Evolutionary conservation across 2,888 invertebrate genomes (phyloP), one percentile per base, ranked within the genome.

Genomic region (Chloromyia formosa): DNA sequence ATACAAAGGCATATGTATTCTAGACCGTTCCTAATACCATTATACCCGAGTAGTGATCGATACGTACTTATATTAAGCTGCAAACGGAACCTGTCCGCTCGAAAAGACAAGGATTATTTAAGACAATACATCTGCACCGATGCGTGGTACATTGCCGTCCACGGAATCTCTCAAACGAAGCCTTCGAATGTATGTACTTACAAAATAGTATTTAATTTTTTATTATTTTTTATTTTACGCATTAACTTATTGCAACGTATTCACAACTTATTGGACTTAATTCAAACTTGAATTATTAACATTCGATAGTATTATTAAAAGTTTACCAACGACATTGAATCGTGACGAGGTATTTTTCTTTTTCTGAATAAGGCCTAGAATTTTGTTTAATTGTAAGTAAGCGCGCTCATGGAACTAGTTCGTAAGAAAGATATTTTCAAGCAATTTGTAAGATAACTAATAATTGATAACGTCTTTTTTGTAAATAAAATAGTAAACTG

Each of bases 401-500:
- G 16, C 3, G 35, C 40, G 71, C 71, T 71, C 71, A 56, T 71
- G 58, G 58, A 71, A 53, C 40, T 35, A 54, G 14, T 3, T 12
- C 9, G 12, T 58, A 58, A 42, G 14, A 18, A 12, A 16, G 18
- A 12, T 56, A 40, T 40, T 12, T 56, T n/a, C n/a, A 9, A 1
- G 71, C 20, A 58, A 66, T 49, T 14, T 71, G 58, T 71, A 58
- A 71, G 42, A 42, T 71, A 56, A 56, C 56, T 20, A 58, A 53
- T 56, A 58, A 40, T 45, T 71, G 27, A 35, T 7, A 35, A 35
- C 7, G 49, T 49, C 22, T 20, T 45, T 23, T 56, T 35, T 56
- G 58, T 71, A 71, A 71, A 58, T 71, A 71, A 56, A 71, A 71
- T n/a, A n/a, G n/a, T 71, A 56, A 71, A 58, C 71, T 71, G 71